Evolutionary conservation across 1,140 invertebrate genomes (phyloP).

Genomic region (Diorhabda carinulata): DNA sequence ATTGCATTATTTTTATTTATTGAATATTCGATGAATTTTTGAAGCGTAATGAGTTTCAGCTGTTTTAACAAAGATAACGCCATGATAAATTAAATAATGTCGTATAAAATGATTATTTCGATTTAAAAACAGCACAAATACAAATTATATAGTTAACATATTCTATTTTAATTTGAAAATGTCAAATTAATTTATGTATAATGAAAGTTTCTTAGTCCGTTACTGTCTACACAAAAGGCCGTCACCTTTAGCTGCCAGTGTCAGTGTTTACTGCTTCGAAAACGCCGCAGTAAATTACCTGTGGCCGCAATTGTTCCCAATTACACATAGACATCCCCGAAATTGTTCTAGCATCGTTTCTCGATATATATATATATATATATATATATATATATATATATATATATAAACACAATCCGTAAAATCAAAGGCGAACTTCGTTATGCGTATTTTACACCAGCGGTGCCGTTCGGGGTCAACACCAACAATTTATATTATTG

Average conservation of each 20-base stretch:
- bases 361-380: slow-evolving; percentile 18
- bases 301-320: slow-evolving; percentile 12
- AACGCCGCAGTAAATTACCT: slow-evolving; percentile 1
- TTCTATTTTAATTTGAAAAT: too few relatives aligned
- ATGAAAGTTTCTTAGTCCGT: not conserved
- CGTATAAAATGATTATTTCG: too few relatives aligned
- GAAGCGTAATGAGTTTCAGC: too few relatives aligned
- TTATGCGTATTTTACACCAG: not conserved
- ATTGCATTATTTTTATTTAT: too few relatives aligned
- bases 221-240: not conserved
- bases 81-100: too few relatives aligned
- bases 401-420: not conserved
- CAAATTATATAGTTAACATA: too few relatives aligned
- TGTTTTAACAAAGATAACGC: too few relatives aligned
- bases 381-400: too few relatives aligned
- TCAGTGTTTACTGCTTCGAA: not conserved
- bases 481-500: too few relatives aligned
- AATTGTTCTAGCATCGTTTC: slow-evolving; percentile 25
- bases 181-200: too few relatives aligned
- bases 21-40: too few relatives aligned
- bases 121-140: too few relatives aligned
- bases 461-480: not conserved
- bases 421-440: slow-evolving; percentile 24
- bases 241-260: not conserved
- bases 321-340: slow-evolving; percentile 20